Evolutionary conservation across 2,888 invertebrate species (phyloP).

Genomic region (Polylopha cassiicola): DNA sequence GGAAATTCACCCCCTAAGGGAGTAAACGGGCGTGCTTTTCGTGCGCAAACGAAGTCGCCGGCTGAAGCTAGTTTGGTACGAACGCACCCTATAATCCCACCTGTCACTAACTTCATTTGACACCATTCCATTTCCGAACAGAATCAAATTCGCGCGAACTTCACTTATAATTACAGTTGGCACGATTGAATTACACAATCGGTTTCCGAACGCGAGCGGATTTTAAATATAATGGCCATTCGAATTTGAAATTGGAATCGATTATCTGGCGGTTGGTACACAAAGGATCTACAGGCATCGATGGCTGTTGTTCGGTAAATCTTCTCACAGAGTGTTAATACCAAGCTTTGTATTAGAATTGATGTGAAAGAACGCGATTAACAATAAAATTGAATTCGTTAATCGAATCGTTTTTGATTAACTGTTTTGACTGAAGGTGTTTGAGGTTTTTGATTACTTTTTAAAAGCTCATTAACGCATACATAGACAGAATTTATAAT

Average conservation of each 20-base stretch:
- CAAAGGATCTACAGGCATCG: slow-evolving; percentile 14
- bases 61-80: no score
- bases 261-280: slow-evolving; percentile 11
- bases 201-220: slow-evolving; percentile 3
- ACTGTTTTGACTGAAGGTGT: no score
- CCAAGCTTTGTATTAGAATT: slow-evolving; percentile 26
- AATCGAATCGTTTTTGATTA: slow-evolving; percentile 9
- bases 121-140: not conserved
- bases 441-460: no score
- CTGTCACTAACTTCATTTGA: no score
- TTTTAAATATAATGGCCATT: slow-evolving; percentile 11
- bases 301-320: slow-evolving; percentile 38
- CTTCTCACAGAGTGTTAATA: slow-evolving; percentile 40
- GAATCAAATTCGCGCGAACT: not conserved
- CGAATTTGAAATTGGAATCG: slow-evolving; percentile 12
- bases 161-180: not conserved
- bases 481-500: no score
- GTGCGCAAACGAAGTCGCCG: no score
- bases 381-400: slow-evolving; percentile 11
- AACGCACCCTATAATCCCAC: no score
- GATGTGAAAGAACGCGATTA: slow-evolving; percentile 29
- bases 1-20: no score
- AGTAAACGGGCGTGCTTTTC: no score
- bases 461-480: no score
- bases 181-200: slow-evolving; percentile 7